phyloP scores from a whole-genome alignment of 2,888 invertebrate genomes.

The Diarsia mendica region DNA sequence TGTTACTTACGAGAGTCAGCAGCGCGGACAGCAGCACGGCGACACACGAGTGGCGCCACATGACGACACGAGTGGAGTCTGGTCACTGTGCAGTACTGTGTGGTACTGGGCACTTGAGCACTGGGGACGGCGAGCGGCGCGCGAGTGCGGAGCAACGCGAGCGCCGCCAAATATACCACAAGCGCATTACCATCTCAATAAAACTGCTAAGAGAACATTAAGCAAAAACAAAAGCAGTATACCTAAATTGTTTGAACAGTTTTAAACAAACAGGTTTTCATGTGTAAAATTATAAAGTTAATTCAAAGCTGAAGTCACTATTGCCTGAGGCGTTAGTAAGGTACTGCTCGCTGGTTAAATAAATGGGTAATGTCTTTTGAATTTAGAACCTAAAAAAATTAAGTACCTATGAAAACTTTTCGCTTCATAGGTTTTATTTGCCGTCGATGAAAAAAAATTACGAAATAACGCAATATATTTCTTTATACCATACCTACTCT shows the following conservation, averaged over 20 bases:
- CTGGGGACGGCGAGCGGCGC: background rate
- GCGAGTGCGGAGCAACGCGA: background rate
- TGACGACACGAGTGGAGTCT: conserved; percentile 1
- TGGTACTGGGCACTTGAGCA: background rate
- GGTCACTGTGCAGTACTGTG: background rate
- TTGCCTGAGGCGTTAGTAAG: background rate
- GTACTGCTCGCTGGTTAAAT: background rate
- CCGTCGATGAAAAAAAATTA: background rate
- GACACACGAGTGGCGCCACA: conserved; percentile 16
- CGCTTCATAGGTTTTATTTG: background rate
- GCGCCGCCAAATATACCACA: conserved; percentile 17
- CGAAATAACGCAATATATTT: background rate
- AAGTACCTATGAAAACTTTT: background rate
- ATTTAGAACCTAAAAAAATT: background rate
- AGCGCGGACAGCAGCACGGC: conserved; percentile 15
- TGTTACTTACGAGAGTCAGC: conserved; percentile 6
- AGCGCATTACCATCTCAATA: conserved; percentile 35
- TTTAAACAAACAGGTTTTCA: background rate
- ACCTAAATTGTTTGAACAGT: background rate
- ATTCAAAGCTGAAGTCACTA: background rate
- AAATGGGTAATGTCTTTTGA: background rate
- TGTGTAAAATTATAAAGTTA: background rate
- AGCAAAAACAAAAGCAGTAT: background rate
- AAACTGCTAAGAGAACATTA: background rate
- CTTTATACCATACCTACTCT: too few species aligned